Percentiles rank a stretch among this genome's conserved stretches.
phyloP scores from a whole-genome alignment of 2,113 vertebrate genomes.

The Poecile atricapillus region DNA sequence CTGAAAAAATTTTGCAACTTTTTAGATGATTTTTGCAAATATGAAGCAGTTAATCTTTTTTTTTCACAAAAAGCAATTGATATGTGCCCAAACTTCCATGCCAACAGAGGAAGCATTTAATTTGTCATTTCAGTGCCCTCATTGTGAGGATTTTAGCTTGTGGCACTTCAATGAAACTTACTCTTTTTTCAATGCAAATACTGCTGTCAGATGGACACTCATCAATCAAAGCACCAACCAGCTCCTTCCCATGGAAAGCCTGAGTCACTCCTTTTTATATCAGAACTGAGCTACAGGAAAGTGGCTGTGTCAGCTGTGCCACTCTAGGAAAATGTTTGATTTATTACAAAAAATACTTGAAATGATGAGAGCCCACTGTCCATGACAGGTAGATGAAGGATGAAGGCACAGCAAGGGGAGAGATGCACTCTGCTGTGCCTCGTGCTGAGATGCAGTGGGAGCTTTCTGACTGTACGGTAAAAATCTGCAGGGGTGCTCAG shows the following conservation, averaged over 20 bases:
- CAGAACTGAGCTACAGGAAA: neutral
- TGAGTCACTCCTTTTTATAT: neutral
- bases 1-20: neutral
- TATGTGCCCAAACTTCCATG: neutral
- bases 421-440: neutral
- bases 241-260: neutral
- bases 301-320: neutral
- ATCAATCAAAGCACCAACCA: neutral
- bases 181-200: neutral
- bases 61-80: neutral
- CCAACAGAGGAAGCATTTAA: neutral
- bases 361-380: neutral
- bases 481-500: neutral
- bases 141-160: neutral
- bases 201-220: neutral
- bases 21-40: neutral
- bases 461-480: neutral
- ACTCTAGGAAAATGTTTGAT: neutral
- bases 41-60: neutral
- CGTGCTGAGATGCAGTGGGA: neutral
- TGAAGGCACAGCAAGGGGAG: neutral
- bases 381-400: neutral
- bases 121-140: neutral
- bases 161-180: neutral
- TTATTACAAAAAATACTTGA: neutral